Evolutionary conservation across 2,888 invertebrate genomes (phyloP).

Genomic region (Lepidocyrtinus sp.): DNA sequence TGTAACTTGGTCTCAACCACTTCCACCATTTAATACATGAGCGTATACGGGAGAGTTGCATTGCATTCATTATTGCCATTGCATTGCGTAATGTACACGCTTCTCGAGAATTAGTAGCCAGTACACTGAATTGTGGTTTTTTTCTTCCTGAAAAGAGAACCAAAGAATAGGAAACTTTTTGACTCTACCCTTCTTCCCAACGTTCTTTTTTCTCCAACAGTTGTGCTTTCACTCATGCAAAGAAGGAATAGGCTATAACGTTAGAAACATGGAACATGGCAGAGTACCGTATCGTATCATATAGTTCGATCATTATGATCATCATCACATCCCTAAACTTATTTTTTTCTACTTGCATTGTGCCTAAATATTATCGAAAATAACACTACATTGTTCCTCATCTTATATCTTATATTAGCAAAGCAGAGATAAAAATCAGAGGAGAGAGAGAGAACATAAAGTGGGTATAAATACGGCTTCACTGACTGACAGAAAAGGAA

Average conservation of each 20-base stretch:
- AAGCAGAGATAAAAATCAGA: not conserved
- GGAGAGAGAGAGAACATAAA: slow-evolving; percentile 23
- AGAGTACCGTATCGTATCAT: not conserved
- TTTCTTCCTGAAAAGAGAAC: not conserved
- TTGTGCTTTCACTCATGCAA: not conserved
- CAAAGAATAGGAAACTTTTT: not conserved
- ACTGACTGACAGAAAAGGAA: slow-evolving; percentile 47
- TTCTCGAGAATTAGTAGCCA: not conserved
- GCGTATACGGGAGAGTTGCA: not conserved
- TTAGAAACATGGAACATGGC: not conserved
- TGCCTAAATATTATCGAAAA: not conserved
- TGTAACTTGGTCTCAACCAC: not conserved
- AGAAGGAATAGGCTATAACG: not conserved
- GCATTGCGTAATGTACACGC: not conserved
- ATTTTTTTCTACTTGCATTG: not conserved
- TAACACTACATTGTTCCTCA: not conserved
- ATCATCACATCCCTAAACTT: not conserved
- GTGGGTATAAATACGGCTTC: slow-evolving; percentile 44
- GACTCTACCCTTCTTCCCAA: not conserved
- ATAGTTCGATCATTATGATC: not conserved
- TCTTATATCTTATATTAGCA: not conserved
- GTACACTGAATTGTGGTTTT: not conserved
- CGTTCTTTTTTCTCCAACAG: not conserved
- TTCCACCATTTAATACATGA: not conserved
- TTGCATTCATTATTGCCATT: not conserved